Percentiles rank a stretch among this genome's conserved stretches.
These are phyloP conservation scores for Diploscapter pachys DNA, from an alignment of 1,140 invertebrate genomes.

Conservation along the genomic window DNA sequence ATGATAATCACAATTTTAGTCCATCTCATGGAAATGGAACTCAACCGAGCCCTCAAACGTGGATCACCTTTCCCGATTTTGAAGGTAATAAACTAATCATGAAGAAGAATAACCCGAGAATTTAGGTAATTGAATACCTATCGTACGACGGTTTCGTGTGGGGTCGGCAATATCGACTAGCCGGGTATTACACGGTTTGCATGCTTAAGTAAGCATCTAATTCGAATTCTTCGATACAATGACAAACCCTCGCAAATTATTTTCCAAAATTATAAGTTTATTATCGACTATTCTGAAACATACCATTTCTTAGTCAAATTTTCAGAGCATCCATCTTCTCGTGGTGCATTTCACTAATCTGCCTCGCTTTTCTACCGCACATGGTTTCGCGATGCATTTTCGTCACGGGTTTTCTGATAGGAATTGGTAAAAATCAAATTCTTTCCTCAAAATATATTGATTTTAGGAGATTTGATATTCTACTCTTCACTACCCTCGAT, in stretches of 20 bases:
- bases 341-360: conserved; percentile 6
- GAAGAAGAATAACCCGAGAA: not conserved
- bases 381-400: not conserved
- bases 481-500: conserved; percentile 7
- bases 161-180: conserved; percentile 86
- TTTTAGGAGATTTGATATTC: conserved; percentile 1
- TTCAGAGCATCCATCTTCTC: too few relatives aligned
- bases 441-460: not conserved
- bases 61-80: conserved; percentile 91
- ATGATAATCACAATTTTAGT: too few relatives aligned
- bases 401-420: conserved; percentile 6
- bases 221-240: too few relatives aligned
- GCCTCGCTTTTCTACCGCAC: conserved; percentile 4
- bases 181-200: conserved; percentile 85
- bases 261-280: too few relatives aligned
- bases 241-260: too few relatives aligned
- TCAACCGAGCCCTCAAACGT: conserved; percentile 72
- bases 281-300: too few relatives aligned
- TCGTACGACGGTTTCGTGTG: conserved; percentile 89
- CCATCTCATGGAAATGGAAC: conserved; percentile 64
- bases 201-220: conserved; percentile 64
- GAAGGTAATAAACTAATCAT: not conserved
- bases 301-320: too few relatives aligned
- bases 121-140: conserved; percentile 89
- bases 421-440: not conserved